Conservation (phyloP, 2,888 invertebrate genomes). For the Blomia tropicalis region DNA sequence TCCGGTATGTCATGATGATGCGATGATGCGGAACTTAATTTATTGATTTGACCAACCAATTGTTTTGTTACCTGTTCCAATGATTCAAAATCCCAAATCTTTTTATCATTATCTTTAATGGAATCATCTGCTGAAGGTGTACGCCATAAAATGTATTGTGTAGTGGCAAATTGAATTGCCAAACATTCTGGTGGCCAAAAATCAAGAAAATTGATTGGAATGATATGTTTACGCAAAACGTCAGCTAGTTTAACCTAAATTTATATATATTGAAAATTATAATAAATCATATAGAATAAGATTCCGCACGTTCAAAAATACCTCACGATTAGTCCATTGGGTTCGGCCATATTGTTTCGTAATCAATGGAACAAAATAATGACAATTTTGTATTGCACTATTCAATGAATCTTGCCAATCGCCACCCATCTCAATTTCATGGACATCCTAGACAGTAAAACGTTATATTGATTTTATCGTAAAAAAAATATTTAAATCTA, state of each 20-base stretch:
- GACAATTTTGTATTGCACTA: conserved; percentile 36
- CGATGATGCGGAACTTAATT: not conserved
- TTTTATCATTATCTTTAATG: conserved; percentile 12
- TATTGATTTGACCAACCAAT: not conserved
- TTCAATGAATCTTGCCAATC: conserved; percentile 38
- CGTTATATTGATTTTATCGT: not conserved
- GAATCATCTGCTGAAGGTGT: conserved; percentile 11
- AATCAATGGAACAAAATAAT: conserved; percentile 36
- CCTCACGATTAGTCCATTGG: conserved; percentile 38
- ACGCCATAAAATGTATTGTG: conserved; percentile 34
- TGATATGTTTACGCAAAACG: conserved; percentile 35
- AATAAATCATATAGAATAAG: not conserved
- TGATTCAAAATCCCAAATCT: conserved; percentile 8
- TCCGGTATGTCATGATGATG: not conserved
- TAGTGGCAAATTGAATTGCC: conserved; percentile 38
- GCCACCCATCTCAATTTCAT: conserved; percentile 36
- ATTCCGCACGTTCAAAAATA: conserved; percentile 25
- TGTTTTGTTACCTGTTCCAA: conserved; percentile 6
- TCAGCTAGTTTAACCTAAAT: conserved; percentile 36
- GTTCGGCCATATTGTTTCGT: conserved; percentile 36
- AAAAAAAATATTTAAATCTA: not conserved
- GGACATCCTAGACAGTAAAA: conserved; percentile 33
- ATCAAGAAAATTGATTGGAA: conserved; percentile 35
- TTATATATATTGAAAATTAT: not conserved
- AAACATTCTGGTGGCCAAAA: conserved; percentile 37